Evolutionary conservation across 2,113 vertebrate species (phyloP).

Genomic region (Aviceda subcristata): DNA sequence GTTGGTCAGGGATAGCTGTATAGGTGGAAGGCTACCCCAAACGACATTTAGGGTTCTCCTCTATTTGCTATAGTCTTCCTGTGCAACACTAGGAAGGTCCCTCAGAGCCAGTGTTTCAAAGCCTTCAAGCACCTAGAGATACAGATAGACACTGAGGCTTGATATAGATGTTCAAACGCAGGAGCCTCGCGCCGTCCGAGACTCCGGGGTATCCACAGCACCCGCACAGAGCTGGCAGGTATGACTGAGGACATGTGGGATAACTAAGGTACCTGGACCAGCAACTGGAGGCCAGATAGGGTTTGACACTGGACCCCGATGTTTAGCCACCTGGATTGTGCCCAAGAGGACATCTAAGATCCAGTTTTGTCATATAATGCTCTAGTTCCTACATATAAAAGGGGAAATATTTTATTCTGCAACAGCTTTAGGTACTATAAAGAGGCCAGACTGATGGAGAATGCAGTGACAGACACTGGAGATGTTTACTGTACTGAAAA

Average conservation of each 20-base stretch:
- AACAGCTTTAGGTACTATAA: background rate
- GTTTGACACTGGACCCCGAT: background rate
- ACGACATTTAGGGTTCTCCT: background rate
- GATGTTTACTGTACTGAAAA: background rate
- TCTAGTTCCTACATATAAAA: background rate
- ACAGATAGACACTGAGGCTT: background rate
- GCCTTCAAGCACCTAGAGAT: background rate
- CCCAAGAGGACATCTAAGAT: background rate
- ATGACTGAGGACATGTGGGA: fast-evolving
- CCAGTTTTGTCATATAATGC: background rate
- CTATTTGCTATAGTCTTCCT: background rate
- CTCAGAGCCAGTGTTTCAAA: background rate
- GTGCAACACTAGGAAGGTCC: background rate
- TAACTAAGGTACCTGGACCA: background rate
- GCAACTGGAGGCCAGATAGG: background rate
- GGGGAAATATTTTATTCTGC: background rate
- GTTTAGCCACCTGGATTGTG: background rate
- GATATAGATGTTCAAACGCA: background rate
- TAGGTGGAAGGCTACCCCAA: background rate
- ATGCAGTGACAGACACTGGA: background rate
- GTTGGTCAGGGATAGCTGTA: background rate
- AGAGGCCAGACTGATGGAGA: background rate
- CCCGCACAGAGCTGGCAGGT: background rate
- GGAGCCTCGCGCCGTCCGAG: background rate
- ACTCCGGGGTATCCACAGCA: background rate